These are phyloP conservation scores for Aselliscus stoliczkanus DNA, from an alignment of 2,797 vertebrate genomes.

Conservation along the genomic window DNA sequence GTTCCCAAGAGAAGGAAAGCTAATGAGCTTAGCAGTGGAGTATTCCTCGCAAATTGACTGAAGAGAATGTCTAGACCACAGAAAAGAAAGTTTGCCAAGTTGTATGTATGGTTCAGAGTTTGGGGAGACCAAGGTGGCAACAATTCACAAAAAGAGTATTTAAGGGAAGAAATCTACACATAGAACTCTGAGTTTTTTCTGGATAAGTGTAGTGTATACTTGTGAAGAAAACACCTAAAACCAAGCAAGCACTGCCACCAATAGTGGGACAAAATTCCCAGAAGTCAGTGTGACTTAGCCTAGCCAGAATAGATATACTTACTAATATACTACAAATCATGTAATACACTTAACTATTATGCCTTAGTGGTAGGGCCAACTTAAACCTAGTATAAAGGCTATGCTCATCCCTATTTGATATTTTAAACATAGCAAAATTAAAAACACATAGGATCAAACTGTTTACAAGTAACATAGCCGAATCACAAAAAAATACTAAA, in stretches of 20 bases:
- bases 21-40: neutral
- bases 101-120: neutral
- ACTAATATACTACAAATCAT: neutral
- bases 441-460: neutral
- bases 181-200: neutral
- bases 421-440: neutral
- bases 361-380: neutral
- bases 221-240: neutral
- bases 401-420: neutral
- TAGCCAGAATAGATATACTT: neutral
- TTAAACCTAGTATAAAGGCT: neutral
- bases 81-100: neutral
- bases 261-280: neutral
- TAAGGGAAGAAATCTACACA: neutral
- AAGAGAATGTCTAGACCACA: neutral
- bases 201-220: neutral
- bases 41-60: neutral
- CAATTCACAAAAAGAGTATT: neutral
- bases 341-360: neutral
- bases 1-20: neutral
- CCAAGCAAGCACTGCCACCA: neutral
- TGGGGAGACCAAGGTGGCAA: neutral
- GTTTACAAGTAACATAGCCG: neutral
- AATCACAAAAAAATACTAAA: neutral
- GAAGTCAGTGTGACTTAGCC: neutral